Evolutionary conservation across 2,888 invertebrate species (phyloP).

Genomic region (Amorpha juglandis): DNA sequence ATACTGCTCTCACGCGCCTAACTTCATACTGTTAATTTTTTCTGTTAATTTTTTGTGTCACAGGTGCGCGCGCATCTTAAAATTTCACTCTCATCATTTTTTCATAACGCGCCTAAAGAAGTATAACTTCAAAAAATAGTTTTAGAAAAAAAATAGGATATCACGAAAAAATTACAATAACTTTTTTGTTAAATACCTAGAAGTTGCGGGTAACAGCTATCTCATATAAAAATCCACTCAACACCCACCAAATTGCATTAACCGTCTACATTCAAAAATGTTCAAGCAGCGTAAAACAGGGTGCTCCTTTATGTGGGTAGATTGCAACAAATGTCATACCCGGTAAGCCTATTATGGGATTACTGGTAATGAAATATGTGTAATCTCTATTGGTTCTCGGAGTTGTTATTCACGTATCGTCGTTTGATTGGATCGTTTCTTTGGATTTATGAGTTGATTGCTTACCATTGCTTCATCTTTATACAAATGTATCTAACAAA

Average conservation of each 20-base stretch:
- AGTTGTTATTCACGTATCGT: constrained; percentile 40
- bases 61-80: too few species aligned
- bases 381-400: constrained; percentile 74
- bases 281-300: constrained; percentile 45
- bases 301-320: constrained; percentile 34
- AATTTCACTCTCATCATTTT: too few species aligned
- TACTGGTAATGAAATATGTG: constrained; percentile 82
- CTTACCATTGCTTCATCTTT: background rate
- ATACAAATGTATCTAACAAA: background rate
- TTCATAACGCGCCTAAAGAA: too few species aligned
- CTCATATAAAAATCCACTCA: background rate
- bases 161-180: too few species aligned
- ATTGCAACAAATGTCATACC: constrained; percentile 77
- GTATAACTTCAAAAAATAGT: too few species aligned
- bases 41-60: too few species aligned
- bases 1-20: too few species aligned
- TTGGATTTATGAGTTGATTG: constrained; percentile 31
- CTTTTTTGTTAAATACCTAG: too few species aligned
- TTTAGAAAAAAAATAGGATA: too few species aligned
- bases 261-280: constrained; percentile 27
- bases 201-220: too few species aligned
- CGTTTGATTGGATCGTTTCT: constrained; percentile 39
- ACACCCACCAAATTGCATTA: constrained; percentile 10
- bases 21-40: too few species aligned
- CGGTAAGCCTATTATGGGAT: constrained; percentile 79